Evolutionary conservation across 2,113 vertebrate species (phyloP).

Genomic region (Leptosomus discolor): DNA sequence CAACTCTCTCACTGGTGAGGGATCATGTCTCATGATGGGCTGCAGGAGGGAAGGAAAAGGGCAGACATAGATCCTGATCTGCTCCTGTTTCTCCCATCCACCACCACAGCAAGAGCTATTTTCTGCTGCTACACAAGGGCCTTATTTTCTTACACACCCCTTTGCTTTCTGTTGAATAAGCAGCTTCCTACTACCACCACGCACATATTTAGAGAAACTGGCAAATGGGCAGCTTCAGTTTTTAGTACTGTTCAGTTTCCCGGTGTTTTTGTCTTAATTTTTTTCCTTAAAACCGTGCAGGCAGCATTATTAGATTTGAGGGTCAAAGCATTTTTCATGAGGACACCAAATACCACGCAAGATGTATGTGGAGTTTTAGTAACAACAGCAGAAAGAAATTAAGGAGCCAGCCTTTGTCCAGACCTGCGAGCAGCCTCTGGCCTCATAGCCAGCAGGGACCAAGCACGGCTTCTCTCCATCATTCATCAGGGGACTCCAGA

Average conservation of each 20-base stretch:
- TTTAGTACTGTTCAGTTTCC: background rate
- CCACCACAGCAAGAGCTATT: background rate
- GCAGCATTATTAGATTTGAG: background rate
- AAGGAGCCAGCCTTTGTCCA: conserved; percentile 16
- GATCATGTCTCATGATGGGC: background rate
- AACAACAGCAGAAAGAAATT: conserved; percentile 22
- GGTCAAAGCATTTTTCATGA: background rate
- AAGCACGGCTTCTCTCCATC: background rate
- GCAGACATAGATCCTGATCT: background rate
- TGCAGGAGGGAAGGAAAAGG: background rate
- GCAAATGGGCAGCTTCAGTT: background rate
- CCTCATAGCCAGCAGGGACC: background rate
- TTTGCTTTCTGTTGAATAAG: background rate
- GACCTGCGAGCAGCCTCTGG: background rate
- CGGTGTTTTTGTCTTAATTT: background rate
- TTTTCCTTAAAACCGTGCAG: background rate
- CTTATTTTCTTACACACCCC: background rate
- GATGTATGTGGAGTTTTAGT: conserved; percentile 33
- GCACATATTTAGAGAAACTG: background rate
- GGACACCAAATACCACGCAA: background rate
- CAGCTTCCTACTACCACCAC: background rate
- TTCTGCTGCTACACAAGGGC: background rate
- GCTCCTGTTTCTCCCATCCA: background rate
- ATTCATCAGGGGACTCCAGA: background rate
- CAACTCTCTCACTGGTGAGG: background rate